Evolutionary conservation across 1,140 invertebrate species (phyloP), one percentile per base, ranked within the genome.

Genomic region (Bombus terrestris): DNA sequence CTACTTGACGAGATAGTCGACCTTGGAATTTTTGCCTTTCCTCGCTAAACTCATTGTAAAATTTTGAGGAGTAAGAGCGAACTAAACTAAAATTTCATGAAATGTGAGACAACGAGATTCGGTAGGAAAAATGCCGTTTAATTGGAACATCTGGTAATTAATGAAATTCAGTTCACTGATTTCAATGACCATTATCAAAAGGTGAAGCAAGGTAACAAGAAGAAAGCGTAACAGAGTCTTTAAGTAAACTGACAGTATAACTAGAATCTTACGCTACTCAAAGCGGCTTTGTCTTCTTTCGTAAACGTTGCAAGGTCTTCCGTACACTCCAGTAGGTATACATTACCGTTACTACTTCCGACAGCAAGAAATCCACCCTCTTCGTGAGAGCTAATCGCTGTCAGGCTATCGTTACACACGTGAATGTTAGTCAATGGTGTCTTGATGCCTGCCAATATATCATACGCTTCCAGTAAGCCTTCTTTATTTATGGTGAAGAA

Each of bases 401-500:
- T 95, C 47, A 97, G 92, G 1, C 96, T 95, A 85, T 97, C 96
- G 86, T 97, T 96, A 80, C 93, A 92, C 41, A 98, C 96, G 95
- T 98, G 98, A 47, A 98, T 96, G 81, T 96, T 97, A 8, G 98
- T 96, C 32, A 97, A 97, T 0, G 98, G 97, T 84, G 97, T 96
- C 89, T 97, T 97, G 90, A 98, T 97, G 91, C 98, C 97, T 87
- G 97, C 97, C 43, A 98, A 93, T 86, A 99, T 95, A 95, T 98
- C 98, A 98, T 98, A 99, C 22, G 97, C 97, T 89, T 98, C 98
- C 74, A 99, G 92, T 80, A 97, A 97, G 1, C 98, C 98, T 91
- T 98, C 97, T 93, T 81, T 88, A 81, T 92, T 93, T 92, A 94
- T 93, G 64, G 92, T 87, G 69, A 93, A 94, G 74, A 94, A 94